A percentile compares a stretch with the other conserved stretches of the same genome.
These are phyloP conservation scores for Malurus alboscapulatus DNA, from an alignment of 2,113 vertebrate genomes.

Conservation along the genomic window DNA sequence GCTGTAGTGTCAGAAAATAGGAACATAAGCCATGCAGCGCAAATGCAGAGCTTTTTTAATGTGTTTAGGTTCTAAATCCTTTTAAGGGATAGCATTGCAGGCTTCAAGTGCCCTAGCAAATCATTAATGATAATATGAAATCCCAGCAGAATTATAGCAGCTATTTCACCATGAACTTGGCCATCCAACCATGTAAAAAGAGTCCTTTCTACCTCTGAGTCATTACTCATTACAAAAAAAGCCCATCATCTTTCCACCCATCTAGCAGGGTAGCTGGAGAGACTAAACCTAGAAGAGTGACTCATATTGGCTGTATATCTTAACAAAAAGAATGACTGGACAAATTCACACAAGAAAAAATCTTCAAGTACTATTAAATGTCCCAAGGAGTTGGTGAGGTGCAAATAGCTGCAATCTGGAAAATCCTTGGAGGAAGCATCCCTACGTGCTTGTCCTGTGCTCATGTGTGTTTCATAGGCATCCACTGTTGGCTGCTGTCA, in stretches of 20 bases:
- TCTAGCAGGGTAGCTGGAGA: not conserved
- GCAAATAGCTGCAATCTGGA: not conserved
- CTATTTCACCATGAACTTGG: constrained; percentile 18
- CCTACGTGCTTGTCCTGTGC: not conserved
- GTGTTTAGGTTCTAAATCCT: constrained; percentile 47
- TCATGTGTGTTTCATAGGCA: not conserved
- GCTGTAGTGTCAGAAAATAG: constrained; percentile 21
- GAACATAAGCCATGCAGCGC: not conserved
- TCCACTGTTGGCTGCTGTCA: not conserved
- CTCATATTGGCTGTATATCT: not conserved
- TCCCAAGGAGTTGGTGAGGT: not conserved
- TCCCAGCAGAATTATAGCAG: constrained; percentile 43
- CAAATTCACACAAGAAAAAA: not conserved
- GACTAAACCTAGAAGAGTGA: not conserved
- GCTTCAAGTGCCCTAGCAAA: constrained; percentile 39
- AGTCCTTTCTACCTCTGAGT: not conserved
- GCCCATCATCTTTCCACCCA: not conserved
- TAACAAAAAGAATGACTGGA: not conserved
- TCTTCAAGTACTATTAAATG: not conserved
- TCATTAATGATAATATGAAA: constrained; percentile 52
- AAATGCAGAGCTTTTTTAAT: not conserved
- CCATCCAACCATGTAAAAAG: not conserved
- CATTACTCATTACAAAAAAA: not conserved
- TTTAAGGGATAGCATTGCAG: constrained; percentile 32
- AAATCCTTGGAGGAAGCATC: not conserved